Conservation (phyloP, 1,140 invertebrate species). For the Battus philenor region DNA sequence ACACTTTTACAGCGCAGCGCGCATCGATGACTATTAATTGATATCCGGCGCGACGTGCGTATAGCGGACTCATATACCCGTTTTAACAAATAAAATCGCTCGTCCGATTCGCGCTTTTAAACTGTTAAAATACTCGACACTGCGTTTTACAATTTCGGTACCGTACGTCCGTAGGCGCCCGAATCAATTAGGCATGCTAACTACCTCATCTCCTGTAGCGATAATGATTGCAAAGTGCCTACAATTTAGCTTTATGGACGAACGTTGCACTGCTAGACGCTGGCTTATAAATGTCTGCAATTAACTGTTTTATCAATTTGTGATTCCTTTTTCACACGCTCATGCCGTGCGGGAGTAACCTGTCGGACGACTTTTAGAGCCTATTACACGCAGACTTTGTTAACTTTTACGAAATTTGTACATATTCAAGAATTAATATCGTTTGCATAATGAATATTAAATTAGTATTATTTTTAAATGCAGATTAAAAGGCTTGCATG, state of each 20-base stretch:
- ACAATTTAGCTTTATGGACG: conserved; percentile 16
- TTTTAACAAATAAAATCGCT: conserved; percentile 8
- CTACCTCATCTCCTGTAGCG: conserved; percentile 30
- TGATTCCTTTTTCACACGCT: conserved; percentile 18
- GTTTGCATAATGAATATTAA: no score
- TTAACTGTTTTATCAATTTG: conserved; percentile 21
- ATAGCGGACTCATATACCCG: conserved; percentile 18
- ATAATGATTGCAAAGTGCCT: conserved; percentile 31
- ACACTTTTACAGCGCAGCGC: conserved; percentile 67
- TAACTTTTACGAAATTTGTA: no score
- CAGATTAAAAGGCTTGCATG: no score
- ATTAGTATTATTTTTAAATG: no score
- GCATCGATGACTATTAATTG: conserved; percentile 59
- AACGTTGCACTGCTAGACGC: conserved; percentile 5
- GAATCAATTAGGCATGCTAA: conserved; percentile 48
- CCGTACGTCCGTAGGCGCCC: conserved; percentile 33
- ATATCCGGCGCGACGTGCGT: conserved; percentile 49
- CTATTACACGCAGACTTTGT: background rate
- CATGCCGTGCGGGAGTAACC: background rate
- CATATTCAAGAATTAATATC: no score
- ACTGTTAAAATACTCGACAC: conserved; percentile 17
- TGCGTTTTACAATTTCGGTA: conserved; percentile 13
- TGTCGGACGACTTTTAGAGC: background rate
- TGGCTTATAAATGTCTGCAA: conserved; percentile 24
- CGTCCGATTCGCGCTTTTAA: conserved; percentile 17